Conservation (phyloP, 2,888 invertebrate genomes). For the Rhingia campestris region DNA sequence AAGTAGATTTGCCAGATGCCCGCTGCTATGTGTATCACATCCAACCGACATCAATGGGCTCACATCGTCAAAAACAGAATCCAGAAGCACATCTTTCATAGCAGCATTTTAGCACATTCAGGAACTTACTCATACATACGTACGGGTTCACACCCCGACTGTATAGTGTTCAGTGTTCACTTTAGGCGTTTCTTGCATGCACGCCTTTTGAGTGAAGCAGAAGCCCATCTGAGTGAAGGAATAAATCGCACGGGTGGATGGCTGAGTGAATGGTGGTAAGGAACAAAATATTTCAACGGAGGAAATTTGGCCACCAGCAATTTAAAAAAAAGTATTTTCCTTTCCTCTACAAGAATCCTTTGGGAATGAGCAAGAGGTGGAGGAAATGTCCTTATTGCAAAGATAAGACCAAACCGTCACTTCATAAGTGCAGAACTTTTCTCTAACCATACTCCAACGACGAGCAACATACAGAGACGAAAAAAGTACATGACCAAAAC, state of each 20-base stretch:
- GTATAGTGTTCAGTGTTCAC: slow-evolving; percentile 47
- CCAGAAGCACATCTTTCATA: slow-evolving; percentile 39
- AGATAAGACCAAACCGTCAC: slow-evolving; percentile 43
- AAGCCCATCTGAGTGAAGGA: slow-evolving; percentile 44
- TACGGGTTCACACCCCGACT: slow-evolving; percentile 39
- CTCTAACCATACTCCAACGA: slow-evolving; percentile 17
- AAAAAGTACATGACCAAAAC: neutral
- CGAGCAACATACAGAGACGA: slow-evolving; percentile 2
- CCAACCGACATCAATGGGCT: slow-evolving; percentile 53
- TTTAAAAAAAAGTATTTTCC: slow-evolving; percentile 39
- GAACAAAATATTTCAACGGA: slow-evolving; percentile 60
- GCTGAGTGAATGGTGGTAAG: slow-evolving; percentile 59
- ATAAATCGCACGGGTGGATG: slow-evolving; percentile 55
- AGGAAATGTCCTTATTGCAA: slow-evolving; percentile 36
- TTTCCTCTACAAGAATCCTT: slow-evolving; percentile 31
- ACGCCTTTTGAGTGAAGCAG: slow-evolving; percentile 57
- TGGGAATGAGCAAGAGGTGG: slow-evolving; percentile 40
- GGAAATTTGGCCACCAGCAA: slow-evolving; percentile 58
- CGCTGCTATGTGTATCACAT: slow-evolving; percentile 14
- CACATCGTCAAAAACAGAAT: slow-evolving; percentile 53
- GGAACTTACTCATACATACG: slow-evolving; percentile 16
- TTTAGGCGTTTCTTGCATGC: slow-evolving; percentile 61
- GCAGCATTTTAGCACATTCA: slow-evolving; percentile 55
- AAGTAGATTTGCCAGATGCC: slow-evolving; percentile 38
- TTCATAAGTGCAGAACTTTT: slow-evolving; percentile 48